Evolutionary conservation across 2,888 invertebrate genomes (phyloP).

Genomic region (Orgyia antiqua): DNA sequence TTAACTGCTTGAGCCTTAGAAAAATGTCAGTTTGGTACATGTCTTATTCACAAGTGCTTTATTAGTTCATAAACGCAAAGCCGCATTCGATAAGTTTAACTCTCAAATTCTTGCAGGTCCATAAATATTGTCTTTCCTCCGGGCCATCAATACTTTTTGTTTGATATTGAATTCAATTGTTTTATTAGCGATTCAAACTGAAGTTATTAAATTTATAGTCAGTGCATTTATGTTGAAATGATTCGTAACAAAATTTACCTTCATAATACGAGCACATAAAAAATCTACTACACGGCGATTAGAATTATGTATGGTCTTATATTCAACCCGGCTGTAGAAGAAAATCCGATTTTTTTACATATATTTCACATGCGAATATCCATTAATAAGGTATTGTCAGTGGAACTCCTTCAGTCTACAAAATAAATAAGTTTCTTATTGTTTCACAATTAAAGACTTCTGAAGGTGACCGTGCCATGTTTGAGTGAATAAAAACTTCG

Average conservation of each 20-base stretch:
- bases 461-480: conserved; percentile 72
- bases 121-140: conserved; percentile 12
- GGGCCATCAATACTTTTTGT: conserved; percentile 8
- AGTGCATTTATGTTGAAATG: not conserved
- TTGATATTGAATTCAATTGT: conserved; percentile 11
- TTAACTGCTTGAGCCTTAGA: conserved; percentile 45
- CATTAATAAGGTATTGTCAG: conserved; percentile 50
- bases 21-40: conserved; percentile 17
- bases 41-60: conserved; percentile 3
- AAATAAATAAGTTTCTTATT: conserved; percentile 62
- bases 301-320: too few relatives aligned
- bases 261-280: too few relatives aligned
- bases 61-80: conserved; percentile 15
- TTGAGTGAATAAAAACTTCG: conserved; percentile 54
- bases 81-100: conserved; percentile 7
- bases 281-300: too few relatives aligned
- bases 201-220: not conserved
- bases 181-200: conserved; percentile 9
- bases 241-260: not conserved
- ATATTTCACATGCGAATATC: conserved; percentile 37
- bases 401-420: conserved; percentile 35
- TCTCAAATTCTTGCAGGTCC: conserved; percentile 9
- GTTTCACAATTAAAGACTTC: conserved; percentile 66
- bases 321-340: too few relatives aligned
- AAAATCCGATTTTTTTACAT: conserved; percentile 20